Evolutionary conservation across 2,797 vertebrate species (phyloP).

Genomic region (Periparus ater): DNA sequence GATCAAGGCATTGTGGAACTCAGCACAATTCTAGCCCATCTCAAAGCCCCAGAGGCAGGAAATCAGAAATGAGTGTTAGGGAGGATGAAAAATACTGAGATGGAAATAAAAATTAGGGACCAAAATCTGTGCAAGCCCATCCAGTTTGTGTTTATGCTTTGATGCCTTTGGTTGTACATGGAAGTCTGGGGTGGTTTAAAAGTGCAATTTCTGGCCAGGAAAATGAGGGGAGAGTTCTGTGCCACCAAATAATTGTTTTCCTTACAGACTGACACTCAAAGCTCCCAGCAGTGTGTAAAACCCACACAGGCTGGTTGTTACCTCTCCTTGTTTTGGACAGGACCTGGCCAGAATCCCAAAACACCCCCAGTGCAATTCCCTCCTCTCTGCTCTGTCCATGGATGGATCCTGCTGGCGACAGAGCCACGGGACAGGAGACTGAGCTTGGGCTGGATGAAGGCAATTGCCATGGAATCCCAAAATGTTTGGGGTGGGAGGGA

Average conservation of each 20-base stretch:
- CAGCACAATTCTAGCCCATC: neutral
- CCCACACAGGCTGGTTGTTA: neutral
- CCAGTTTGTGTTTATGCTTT: neutral
- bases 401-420: rapidly evolving
- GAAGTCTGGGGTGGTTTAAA: neutral
- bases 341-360: neutral
- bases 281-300: neutral
- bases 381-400: neutral
- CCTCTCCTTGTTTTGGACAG: neutral
- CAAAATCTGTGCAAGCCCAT: neutral
- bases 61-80: neutral
- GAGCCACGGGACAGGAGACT: neutral
- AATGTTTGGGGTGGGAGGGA: neutral
- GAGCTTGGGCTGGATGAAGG: neutral
- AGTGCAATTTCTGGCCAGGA: neutral
- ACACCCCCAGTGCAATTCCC: rapidly evolving
- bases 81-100: neutral
- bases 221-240: neutral
- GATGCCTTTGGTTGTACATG: neutral
- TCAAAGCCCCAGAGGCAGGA: neutral
- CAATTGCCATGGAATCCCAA: neutral
- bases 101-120: neutral
- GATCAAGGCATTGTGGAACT: neutral
- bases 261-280: rapidly evolving
- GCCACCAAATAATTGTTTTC: neutral